Base-by-base conservation (phyloP, 2,888 invertebrate genomes). In the Patella pellucida region DNA sequence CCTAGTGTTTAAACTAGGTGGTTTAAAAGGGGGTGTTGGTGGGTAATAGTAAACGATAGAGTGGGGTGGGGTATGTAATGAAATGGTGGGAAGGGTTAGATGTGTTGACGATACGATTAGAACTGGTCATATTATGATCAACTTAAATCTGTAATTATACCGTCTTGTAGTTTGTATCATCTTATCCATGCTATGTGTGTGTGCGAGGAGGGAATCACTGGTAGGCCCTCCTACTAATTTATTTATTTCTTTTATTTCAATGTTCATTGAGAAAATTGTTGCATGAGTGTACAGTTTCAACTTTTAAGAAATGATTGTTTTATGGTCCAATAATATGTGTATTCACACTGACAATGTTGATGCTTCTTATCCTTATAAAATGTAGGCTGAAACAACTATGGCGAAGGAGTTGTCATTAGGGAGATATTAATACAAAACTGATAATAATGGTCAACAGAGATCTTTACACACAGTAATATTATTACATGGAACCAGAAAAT, bases 231-330 rank as follows among this genome's bases (percentile, higher is more conserved):
- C 62, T 23, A 62, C 19, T 23, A 62, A 62, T 62, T 62, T 62
- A 19, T 62, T 62, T 62, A 19, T 62, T 62, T 62, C 62, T 62
- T 62, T 62, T 15, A 62, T 62, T 62, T 62, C 19, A 23, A 62
- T 62, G 62, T 62, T 62, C 23, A 62, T 62, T 62, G 62, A 62
- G 62, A 62, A 62, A 62, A 62, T 62, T 62, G 62, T 62, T 62
- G 62, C 62, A 62, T 62, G 62, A 62, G 14, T 62, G 62, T 62
- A 62, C 62, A 62, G 62, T 62, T 62, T 62, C 62, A 62, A 62
- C 62, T 62, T 62, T 23, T 62, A 62, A 62, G 62, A 62, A 62
- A 62, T 62, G 62, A 62, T 62, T 62, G 62, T 62, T 62, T 62
- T 62, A 62, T 62, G 62, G 62, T 62, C 62, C 62, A 62, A 62